Evolutionary conservation across 1,140 invertebrate genomes (phyloP).

Genomic region (Philotrypesis tridentata): DNA sequence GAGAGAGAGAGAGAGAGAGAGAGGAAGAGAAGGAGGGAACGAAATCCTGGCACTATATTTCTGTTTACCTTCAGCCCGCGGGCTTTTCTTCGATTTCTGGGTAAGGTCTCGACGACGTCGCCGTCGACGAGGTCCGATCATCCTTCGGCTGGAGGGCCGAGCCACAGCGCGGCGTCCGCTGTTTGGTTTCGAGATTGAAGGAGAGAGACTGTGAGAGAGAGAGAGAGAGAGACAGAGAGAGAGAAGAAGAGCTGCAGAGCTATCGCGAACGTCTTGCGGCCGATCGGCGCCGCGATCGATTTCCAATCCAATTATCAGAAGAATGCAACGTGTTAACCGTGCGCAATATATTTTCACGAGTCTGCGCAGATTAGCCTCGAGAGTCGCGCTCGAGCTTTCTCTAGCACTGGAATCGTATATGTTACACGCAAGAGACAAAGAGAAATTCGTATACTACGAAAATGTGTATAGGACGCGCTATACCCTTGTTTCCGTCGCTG

Average conservation of each 20-base stretch:
- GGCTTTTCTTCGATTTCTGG: conserved; percentile 21
- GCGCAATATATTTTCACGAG: conserved; percentile 16
- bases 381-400: no score
- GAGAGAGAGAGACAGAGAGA: not conserved
- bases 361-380: no score
- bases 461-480: no score
- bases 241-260: no score
- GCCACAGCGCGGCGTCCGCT: not conserved
- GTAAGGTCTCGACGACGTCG: not conserved
- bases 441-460: not conserved
- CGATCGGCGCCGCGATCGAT: conserved; percentile 31
- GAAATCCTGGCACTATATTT: conserved; percentile 30
- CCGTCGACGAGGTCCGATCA: not conserved
- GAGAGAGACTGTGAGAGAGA: not conserved
- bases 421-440: no score
- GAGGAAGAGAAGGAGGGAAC: not conserved
- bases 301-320: conserved; percentile 44
- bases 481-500: no score
- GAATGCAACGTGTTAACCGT: conserved; percentile 5
- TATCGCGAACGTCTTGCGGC: not conserved
- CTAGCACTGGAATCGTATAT: no score
- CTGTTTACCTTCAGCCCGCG: conserved; percentile 38
- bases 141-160: not conserved
- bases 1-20: not conserved
- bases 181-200: conserved; percentile 43